A percentile compares a stretch with the other conserved stretches of the same genome.
Conservation (phyloP, 2,797 vertebrate species). For the Oreortyx pictus region DNA sequence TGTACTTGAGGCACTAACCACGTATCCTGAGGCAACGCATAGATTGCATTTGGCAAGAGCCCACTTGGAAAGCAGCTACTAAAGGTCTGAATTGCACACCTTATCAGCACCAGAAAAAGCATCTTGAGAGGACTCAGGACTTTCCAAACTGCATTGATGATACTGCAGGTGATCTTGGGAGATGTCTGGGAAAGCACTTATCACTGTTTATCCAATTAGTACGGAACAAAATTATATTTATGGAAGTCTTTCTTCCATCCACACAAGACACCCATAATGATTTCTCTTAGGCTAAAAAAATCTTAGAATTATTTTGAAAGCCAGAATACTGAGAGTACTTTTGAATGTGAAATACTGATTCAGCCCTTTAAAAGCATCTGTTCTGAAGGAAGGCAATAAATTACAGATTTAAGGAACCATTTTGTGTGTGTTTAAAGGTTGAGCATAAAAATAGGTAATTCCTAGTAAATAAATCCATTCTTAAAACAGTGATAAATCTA, state of each 20-base stretch:
- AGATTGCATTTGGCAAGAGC: background rate
- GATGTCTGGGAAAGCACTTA: background rate
- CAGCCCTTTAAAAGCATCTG: background rate
- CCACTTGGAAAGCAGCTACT: background rate
- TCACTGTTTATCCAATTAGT: background rate
- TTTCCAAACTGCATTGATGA: background rate
- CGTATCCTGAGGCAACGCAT: background rate
- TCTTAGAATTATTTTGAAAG: background rate
- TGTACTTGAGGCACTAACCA: background rate
- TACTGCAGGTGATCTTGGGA: rapidly evolving
- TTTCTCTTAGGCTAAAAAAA: background rate
- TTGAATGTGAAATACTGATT: background rate
- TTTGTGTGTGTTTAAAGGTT: background rate
- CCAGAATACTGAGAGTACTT: background rate
- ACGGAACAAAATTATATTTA: background rate
- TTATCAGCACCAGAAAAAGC: background rate
- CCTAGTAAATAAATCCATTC: background rate
- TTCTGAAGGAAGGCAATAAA: background rate
- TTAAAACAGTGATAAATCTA: background rate
- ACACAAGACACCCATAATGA: background rate
- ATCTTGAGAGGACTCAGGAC: background rate
- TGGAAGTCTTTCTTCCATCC: background rate
- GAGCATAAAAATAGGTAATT: background rate
- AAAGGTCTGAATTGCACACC: background rate
- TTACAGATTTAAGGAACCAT: background rate